These are phyloP conservation scores for Mus minutoides DNA, from an alignment of 2,797 vertebrate genomes.

Conservation along the genomic window DNA sequence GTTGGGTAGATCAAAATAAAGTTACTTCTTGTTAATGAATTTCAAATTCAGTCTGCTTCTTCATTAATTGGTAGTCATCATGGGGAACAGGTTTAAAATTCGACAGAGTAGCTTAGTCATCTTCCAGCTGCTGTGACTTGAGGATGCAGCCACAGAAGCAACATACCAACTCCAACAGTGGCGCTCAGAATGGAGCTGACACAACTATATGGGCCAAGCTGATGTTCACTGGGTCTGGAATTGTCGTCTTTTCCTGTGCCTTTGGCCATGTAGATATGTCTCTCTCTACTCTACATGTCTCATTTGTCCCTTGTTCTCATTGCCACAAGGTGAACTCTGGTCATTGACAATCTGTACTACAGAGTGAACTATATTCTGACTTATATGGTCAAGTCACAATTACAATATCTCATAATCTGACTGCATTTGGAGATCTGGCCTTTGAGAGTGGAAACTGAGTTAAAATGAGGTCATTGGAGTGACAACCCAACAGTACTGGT, in stretches of 20 bases:
- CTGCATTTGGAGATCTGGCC: not conserved
- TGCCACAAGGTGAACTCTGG: not conserved
- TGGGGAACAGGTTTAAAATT: not conserved
- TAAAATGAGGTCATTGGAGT: not conserved
- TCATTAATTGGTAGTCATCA: no score
- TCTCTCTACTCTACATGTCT: rapidly evolving
- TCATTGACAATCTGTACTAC: rapidly evolving
- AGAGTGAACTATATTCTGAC: no score
- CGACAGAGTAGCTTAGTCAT: rapidly evolving
- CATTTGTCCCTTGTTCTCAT: no score
- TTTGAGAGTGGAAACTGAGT: no score
- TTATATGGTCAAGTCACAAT: not conserved
- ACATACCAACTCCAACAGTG: rapidly evolving
- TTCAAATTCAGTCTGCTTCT: not conserved
- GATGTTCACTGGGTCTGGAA: not conserved
- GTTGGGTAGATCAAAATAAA: not conserved
- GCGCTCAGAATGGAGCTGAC: rapidly evolving
- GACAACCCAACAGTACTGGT: not conserved
- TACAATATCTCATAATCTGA: not conserved
- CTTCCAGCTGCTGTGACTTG: no score
- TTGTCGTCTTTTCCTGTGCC: no score
- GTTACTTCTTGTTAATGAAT: not conserved
- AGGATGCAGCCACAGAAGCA: not conserved
- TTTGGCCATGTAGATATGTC: no score
- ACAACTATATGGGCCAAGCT: not conserved